Conservation (phyloP, 1,140 invertebrate genomes). For the Acromyrmex heyeri region DNA sequence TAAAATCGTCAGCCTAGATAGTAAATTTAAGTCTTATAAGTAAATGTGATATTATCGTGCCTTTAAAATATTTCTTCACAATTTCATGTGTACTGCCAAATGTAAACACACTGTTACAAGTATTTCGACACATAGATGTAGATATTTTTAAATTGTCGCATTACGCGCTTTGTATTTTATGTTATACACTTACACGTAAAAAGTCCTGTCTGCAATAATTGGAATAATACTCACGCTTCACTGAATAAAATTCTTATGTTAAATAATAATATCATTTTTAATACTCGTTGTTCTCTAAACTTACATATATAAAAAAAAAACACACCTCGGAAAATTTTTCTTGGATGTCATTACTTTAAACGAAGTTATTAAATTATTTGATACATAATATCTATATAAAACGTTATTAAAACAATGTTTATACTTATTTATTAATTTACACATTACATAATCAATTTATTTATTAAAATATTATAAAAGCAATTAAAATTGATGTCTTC, state of each 20-base stretch:
- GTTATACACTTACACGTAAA: constrained; percentile 8
- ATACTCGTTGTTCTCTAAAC: background rate
- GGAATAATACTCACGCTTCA: constrained; percentile 32
- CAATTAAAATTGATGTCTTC: background rate
- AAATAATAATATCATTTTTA: constrained; percentile 34
- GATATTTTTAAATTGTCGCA: constrained; percentile 50
- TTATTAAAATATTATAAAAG: background rate
- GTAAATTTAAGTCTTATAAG: constrained; percentile 55
- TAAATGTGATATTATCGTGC: constrained; percentile 79
- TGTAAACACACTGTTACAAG: constrained; percentile 18
- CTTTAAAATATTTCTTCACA: constrained; percentile 67
- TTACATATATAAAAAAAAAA: background rate
- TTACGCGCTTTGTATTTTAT: constrained; percentile 33
- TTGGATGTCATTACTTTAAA: constrained; percentile 4
- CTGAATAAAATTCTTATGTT: constrained; percentile 66
- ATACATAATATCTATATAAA: background rate
- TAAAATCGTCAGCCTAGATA: constrained; percentile 16
- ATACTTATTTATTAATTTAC: background rate
- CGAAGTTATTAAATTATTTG: constrained; percentile 11
- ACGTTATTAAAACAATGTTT: background rate
- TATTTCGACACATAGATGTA: constrained; percentile 23
- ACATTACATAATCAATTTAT: background rate
- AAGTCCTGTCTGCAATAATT: constrained; percentile 18
- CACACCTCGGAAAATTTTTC: background rate
- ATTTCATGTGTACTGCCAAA: constrained; percentile 61